These are phyloP conservation scores for Lepidurus apus DNA, from an alignment of 1,140 invertebrate genomes.

Conservation along the genomic window DNA sequence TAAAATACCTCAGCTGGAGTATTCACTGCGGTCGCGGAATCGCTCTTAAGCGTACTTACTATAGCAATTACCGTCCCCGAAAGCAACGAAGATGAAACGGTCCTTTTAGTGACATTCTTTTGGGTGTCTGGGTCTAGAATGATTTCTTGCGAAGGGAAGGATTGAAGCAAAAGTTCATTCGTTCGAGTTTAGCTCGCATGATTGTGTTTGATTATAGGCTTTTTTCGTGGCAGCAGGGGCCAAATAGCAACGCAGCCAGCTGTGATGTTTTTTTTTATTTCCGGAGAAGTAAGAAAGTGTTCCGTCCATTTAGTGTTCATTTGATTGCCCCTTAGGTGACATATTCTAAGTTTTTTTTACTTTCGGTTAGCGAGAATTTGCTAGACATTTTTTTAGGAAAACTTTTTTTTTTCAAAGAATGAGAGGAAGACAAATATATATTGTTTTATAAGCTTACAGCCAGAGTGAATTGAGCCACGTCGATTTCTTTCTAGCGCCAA, in stretches of 20 bases:
- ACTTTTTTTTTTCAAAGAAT: neutral
- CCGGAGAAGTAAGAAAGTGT: neutral
- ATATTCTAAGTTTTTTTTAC: neutral
- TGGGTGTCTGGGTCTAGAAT: too few relatives aligned
- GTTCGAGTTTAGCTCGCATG: neutral
- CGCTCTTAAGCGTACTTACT: too few relatives aligned
- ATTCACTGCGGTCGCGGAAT: too few relatives aligned
- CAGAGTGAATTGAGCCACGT: neutral
- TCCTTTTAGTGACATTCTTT: too few relatives aligned
- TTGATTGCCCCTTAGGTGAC: conserved; percentile 7
- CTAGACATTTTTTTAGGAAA: neutral
- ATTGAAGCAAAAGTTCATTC: neutral
- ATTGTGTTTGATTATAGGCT: neutral
- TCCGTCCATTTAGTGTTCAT: neutral
- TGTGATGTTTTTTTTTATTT: neutral
- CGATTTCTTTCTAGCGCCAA: neutral
- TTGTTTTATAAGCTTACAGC: neutral
- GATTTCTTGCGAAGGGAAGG: too few relatives aligned
- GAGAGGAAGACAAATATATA: neutral
- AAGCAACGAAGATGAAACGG: too few relatives aligned
- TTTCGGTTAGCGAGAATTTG: neutral
- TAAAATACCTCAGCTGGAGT: too few relatives aligned
- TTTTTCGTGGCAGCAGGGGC: neutral
- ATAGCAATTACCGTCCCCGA: too few relatives aligned
- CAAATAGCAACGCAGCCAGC: neutral